Evolutionary conservation across 2,797 vertebrate species (phyloP).

Genomic region (Ateles fusciceps): DNA sequence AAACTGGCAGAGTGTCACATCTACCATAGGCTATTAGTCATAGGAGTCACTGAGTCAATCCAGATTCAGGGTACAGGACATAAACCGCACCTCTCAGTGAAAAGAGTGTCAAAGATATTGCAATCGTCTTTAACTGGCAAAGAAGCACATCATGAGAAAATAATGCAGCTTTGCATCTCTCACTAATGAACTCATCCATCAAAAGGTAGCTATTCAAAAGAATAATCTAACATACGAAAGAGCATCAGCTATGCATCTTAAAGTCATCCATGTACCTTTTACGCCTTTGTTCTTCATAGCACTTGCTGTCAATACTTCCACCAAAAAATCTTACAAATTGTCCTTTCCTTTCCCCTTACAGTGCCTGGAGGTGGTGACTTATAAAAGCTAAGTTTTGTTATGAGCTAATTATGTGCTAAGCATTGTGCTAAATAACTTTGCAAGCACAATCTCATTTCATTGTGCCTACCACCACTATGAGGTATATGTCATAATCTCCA

Average conservation of each 20-base stretch:
- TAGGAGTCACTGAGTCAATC: too few species aligned
- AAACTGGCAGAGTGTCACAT: too few species aligned
- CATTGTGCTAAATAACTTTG: not conserved
- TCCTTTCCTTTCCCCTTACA: not conserved
- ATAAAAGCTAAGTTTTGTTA: not conserved
- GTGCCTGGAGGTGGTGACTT: not conserved
- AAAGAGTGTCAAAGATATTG: too few species aligned
- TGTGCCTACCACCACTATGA: not conserved
- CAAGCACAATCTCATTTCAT: not conserved
- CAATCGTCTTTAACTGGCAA: too few species aligned
- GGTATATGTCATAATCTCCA: not conserved
- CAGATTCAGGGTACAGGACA: too few species aligned
- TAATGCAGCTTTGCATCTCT: too few species aligned
- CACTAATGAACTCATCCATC: too few species aligned
- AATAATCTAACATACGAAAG: not conserved
- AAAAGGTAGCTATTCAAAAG: too few species aligned
- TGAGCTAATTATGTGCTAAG: not conserved
- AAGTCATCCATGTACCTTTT: not conserved
- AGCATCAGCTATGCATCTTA: not conserved
- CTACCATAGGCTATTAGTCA: too few species aligned
- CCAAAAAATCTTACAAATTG: not conserved
- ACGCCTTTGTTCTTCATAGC: not conserved
- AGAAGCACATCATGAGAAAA: too few species aligned
- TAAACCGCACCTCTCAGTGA: too few species aligned
- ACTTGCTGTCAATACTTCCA: not conserved